A percentile compares a stretch with the other conserved stretches of the same genome.
Conservation (phyloP, 1,140 invertebrate species). For the Trigoniulus corallinus region DNA sequence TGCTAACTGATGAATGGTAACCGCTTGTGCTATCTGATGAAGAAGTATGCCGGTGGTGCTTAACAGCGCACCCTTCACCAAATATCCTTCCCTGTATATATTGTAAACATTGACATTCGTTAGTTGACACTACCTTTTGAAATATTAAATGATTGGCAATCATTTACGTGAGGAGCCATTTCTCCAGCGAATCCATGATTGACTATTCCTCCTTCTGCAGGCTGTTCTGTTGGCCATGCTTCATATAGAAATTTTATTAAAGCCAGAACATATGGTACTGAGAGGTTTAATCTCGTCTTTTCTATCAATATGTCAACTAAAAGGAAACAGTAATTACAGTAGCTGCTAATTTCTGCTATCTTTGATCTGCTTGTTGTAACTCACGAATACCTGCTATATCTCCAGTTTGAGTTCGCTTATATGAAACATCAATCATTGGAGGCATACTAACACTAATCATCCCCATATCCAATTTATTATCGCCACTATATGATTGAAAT, state of each 20-base stretch:
- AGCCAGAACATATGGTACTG: slow-evolving; percentile 49
- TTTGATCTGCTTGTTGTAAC: too few species aligned
- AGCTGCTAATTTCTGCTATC: too few species aligned
- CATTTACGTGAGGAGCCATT: background rate
- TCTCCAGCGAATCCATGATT: slow-evolving; percentile 39
- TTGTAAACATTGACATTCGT: too few species aligned
- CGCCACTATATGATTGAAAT: slow-evolving; percentile 44
- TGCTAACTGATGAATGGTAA: slow-evolving; percentile 33
- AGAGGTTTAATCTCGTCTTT: slow-evolving; percentile 49
- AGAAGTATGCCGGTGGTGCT: slow-evolving; percentile 16
- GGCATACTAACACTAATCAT: slow-evolving; percentile 44
- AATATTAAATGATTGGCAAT: too few species aligned
- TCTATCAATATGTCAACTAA: slow-evolving; percentile 50
- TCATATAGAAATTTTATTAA: slow-evolving; percentile 47
- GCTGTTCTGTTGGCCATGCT: slow-evolving; percentile 37
- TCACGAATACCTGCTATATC: slow-evolving; percentile 23
- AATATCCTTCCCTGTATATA: too few species aligned
- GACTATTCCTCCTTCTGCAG: slow-evolving; percentile 41
- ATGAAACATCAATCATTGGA: slow-evolving; percentile 46
- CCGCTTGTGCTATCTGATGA: slow-evolving; percentile 38
- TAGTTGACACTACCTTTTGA: too few species aligned
- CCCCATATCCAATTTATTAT: slow-evolving; percentile 34
- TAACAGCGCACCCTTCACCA: slow-evolving; percentile 11
- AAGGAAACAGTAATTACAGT: too few species aligned
- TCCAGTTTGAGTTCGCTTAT: slow-evolving; percentile 38